These are phyloP conservation scores for Cheilosia scutellata DNA, from an alignment of 2,888 invertebrate species.

Conservation along the genomic window DNA sequence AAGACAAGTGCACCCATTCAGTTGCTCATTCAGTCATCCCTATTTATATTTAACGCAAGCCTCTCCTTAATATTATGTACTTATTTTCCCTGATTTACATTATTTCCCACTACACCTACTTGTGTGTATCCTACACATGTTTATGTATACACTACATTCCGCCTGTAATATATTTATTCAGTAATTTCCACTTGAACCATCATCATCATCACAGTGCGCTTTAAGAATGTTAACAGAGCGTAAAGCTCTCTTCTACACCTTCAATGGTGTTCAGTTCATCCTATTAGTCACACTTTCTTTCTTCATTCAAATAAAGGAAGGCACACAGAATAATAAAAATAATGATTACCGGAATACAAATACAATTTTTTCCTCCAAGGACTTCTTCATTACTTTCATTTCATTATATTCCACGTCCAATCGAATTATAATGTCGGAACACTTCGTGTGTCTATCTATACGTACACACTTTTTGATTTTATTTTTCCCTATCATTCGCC, in stretches of 20 bases:
- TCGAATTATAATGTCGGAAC: constrained; percentile 35
- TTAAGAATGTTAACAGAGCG: constrained; percentile 60
- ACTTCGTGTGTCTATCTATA: neutral
- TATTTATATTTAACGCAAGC: too few relatives aligned
- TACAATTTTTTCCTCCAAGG: constrained; percentile 40
- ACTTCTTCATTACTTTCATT: constrained; percentile 61
- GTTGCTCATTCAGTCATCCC: neutral
- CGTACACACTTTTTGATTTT: neutral
- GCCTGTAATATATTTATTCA: neutral
- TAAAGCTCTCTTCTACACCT: constrained; percentile 38
- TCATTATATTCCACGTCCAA: constrained; percentile 53
- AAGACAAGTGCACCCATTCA: too few relatives aligned
- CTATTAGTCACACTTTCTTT: constrained; percentile 48
- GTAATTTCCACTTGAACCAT: constrained; percentile 17
- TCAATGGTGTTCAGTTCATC: constrained; percentile 32
- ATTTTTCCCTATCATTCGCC: neutral
- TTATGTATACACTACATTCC: neutral
- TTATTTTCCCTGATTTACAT: neutral
- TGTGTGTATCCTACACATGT: neutral
- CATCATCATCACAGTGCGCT: constrained; percentile 4
- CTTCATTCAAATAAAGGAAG: constrained; percentile 15
- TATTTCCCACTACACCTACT: neutral
- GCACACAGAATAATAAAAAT: constrained; percentile 35
- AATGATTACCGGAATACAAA: constrained; percentile 55
- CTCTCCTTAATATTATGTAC: too few relatives aligned